phyloP scores from a whole-genome alignment of 64 coral and sea anemone genomes.

The Pachyseris speciosa region DNA sequence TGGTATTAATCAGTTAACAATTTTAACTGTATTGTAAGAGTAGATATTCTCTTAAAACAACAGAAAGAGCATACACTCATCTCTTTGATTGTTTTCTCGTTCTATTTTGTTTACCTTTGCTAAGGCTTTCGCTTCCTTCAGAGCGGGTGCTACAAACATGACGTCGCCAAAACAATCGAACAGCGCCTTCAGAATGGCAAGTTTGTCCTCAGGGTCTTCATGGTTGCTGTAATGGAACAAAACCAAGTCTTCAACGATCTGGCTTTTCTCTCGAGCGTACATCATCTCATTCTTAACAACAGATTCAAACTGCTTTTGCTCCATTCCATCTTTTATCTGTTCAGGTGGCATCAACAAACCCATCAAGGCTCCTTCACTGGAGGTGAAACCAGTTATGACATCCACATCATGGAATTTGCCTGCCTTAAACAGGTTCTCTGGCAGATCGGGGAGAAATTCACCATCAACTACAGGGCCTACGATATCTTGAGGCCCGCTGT shows the following conservation, averaged over 20 bases:
- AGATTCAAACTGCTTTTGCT: background rate
- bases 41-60: too few relatives aligned
- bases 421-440: background rate
- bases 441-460: slow-evolving; percentile 32
- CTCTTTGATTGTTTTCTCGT: background rate
- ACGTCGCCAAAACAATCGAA: background rate
- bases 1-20: too few relatives aligned
- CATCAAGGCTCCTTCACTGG: slow-evolving; percentile 5
- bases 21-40: too few relatives aligned
- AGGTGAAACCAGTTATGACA: slow-evolving; percentile 20
- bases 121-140: slow-evolving; percentile 2
- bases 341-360: background rate
- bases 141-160: background rate
- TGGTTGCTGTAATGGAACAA: slow-evolving; percentile 12
- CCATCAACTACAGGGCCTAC: slow-evolving; percentile 20
- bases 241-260: background rate
- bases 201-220: background rate
- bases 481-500: background rate
- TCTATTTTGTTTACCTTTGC: background rate
- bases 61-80: background rate
- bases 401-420: slow-evolving; percentile 36
- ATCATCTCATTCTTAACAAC: background rate
- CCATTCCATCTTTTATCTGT: background rate
- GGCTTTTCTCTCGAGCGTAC: background rate
- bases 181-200: background rate